Base-by-base conservation (phyloP, 1,140 invertebrate species). In the Drosophila neocordata region DNA sequence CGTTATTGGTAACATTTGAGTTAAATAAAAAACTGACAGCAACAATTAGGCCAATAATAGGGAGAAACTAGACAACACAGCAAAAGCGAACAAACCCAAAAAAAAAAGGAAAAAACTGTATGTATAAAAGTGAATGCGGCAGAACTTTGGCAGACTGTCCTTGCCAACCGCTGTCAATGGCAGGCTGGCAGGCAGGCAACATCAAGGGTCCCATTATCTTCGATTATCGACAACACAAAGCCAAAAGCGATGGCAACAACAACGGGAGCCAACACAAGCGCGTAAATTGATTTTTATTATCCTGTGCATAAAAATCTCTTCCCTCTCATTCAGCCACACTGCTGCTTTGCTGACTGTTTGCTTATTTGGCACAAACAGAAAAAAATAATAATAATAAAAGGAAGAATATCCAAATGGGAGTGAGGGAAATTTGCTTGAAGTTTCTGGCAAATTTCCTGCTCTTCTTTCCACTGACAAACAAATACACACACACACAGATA, bases 201-300 rank as follows among this genome's bases (percentile, higher is more conserved):
- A 31, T 31, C 27, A 6, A 31, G 27, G 27, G 27, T 15, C 37
- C 20, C 69, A 66, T 71, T 71, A 71, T 66, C 51, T 56, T 67
- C 69, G 70, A 69, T 61, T 65, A 77, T 65, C 34, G 66, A 63
- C 56, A 58, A 64, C 48, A 66, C 64, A 72, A 72, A 72, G 69
- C 57, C 69, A 72, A 65, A 59, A 71, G 41, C 22, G 55, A 58
- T 56, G 65, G 31, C 65, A 64, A 68, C 44, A 68, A 12, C 38
- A 57, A 57, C 20, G 13, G 12, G 4, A 22, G 24, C 37, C 9
- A 60, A 48, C 65, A 75, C 51, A 82, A 73, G 58, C 65, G 79
- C 79, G 73, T 77, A 81, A 81, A 81, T 81, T 81, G 78, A 81
- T 81, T 81, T 81, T 81, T 81, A 81, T 81, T 81, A 81, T 81